Percentiles rank a stretch among this genome's conserved stretches.
Evolutionary conservation across 2,797 vertebrate genomes (phyloP).

Genomic region (Xyrichtys novacula): DNA sequence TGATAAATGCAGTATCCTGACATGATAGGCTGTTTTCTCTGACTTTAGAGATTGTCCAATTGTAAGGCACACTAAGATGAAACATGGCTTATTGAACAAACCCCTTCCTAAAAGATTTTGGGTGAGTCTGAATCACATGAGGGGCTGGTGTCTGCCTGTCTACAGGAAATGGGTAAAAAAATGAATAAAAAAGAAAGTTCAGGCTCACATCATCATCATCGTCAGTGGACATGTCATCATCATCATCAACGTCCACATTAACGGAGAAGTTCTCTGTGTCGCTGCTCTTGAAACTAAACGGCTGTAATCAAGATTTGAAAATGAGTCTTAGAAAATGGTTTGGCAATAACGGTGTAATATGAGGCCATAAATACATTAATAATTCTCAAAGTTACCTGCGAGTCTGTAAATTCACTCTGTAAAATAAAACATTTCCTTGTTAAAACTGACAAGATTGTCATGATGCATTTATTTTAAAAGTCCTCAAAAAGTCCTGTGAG

Average conservation of each 20-base stretch:
- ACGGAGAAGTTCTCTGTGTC: conserved; percentile 82
- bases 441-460: background rate
- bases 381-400: conserved; percentile 64
- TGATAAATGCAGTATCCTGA: too few species aligned
- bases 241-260: conserved; percentile 78
- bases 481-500: too few species aligned
- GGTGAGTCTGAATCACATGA: background rate
- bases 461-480: too few species aligned
- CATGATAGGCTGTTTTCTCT: too few species aligned
- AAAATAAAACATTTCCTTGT: conserved; percentile 33
- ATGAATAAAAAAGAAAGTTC: background rate
- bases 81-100: background rate
- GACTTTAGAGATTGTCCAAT: background rate
- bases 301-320: conserved; percentile 37
- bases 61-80: background rate
- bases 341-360: background rate
- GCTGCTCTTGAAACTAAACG: conserved; percentile 75
- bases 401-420: conserved; percentile 74
- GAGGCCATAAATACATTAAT: background rate
- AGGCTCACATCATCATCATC: conserved; percentile 81
- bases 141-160: background rate
- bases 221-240: conserved; percentile 75
- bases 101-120: background rate
- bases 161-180: background rate
- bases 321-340: background rate